A percentile compares a stretch with the other conserved stretches of the same genome.
These are phyloP conservation scores for Dendrolimus punctatus DNA, from an alignment of 1,140 invertebrate species.

Conservation along the genomic window DNA sequence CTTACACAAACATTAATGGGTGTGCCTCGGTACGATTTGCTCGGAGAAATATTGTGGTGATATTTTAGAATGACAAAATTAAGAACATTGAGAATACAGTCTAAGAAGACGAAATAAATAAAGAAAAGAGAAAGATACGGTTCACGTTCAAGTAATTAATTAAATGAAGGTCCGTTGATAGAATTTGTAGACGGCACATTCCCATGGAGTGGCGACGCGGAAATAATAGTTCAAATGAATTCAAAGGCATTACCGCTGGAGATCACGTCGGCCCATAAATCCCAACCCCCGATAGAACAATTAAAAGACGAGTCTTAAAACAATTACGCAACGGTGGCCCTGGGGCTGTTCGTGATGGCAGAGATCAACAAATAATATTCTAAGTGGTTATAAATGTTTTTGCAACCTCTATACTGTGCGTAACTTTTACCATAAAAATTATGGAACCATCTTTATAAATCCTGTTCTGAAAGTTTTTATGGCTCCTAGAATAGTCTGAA, in stretches of 20 bases:
- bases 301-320: slow-evolving; percentile 70
- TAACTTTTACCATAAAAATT: background rate
- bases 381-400: background rate
- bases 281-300: slow-evolving; percentile 65
- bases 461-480: too few relatives aligned
- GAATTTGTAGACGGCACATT: slow-evolving; percentile 47
- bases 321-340: slow-evolving; percentile 65
- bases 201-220: slow-evolving; percentile 48
- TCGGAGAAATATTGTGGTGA: too few relatives aligned
- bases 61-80: too few relatives aligned
- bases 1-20: too few relatives aligned
- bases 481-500: too few relatives aligned
- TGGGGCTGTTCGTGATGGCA: slow-evolving; percentile 44
- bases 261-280: slow-evolving; percentile 68
- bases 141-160: too few relatives aligned
- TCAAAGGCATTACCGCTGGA: slow-evolving; percentile 41
- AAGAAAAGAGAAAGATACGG: too few relatives aligned
- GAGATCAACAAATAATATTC: slow-evolving; percentile 8
- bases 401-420: background rate
- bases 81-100: too few relatives aligned
- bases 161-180: slow-evolving; percentile 34
- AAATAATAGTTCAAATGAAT: slow-evolving; percentile 64
- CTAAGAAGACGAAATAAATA: too few relatives aligned
- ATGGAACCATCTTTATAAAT: too few relatives aligned
- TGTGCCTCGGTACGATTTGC: too few relatives aligned